Base-by-base conservation (phyloP, 2,113 vertebrate genomes). In the Lontra canadensis region DNA sequence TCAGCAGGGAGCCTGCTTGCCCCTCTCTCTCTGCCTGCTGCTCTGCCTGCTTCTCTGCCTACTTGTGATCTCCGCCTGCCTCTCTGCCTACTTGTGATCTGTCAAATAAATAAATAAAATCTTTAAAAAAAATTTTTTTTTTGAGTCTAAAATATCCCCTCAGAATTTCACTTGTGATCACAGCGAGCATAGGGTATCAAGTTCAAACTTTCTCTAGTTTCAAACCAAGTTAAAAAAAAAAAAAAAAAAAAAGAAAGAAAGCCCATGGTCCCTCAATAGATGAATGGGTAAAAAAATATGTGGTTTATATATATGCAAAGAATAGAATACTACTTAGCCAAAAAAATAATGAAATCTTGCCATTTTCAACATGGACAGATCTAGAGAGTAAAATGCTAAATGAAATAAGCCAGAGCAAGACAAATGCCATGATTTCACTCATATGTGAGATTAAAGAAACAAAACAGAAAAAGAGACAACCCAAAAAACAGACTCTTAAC, bases 201-300 rank as follows among this genome's bases (percentile, higher is more conserved):
- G 25, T 93, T 94, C 71, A 94, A 94, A 79, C 42, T 84, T 97
- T 65, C 31, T 74, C 69, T 96, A 79, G 93, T 95, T 71, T 69
- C n/a, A 73, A 74, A 92, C 90, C 96, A 97, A 65, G 83, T 91
- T 85, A 7, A 42, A 74, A 44, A 42, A 42, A 42, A 25, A 25
- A 29, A 44, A 44, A 44, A 44, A 74, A 26, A 44, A 44, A 25
- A 29, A 44, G 29, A 44, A 44, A 74, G 15, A 44, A 44, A 26
- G 23, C 9, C 69, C 69, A 39, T 36, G 7, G 9, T 71, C 69
- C n/a, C 18, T 71, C n/a, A 71, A 36, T 11, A 36, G n/a, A 21
- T 36, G n/a, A 71, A 39, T 71, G n/a, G 18, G 18, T 71, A 71
- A 71, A 71, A 71, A 71, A 71, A 23, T 20, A 71, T 71, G 10